phyloP scores from a whole-genome alignment of 2,797 vertebrate genomes.

The Tadarida brasiliensis region DNA sequence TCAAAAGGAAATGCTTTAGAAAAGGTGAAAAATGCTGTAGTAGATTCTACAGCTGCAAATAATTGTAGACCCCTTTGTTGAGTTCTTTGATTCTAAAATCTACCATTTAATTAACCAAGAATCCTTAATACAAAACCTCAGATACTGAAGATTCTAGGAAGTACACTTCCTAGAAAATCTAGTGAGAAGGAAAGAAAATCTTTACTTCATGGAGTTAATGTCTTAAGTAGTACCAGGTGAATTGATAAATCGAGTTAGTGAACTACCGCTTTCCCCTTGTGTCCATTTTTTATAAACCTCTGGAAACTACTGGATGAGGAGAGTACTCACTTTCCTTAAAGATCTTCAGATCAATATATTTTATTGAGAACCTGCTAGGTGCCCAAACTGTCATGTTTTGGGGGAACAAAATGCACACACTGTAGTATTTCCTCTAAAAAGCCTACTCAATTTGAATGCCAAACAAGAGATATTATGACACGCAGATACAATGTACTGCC shows the following conservation, averaged over 20 bases:
- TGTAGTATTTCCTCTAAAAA: background rate
- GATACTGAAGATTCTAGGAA: background rate
- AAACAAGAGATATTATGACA: background rate
- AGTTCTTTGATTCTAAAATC: slow-evolving; percentile 30
- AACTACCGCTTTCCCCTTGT: background rate
- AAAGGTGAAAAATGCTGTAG: background rate
- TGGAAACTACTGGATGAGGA: background rate
- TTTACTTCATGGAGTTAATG: slow-evolving; percentile 6
- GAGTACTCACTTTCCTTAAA: background rate
- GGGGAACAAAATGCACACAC: background rate
- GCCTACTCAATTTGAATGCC: background rate
- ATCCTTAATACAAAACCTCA: slow-evolving; percentile 2
- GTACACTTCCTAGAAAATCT: background rate
- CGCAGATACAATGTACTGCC: too few species aligned
- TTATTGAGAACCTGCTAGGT: background rate
- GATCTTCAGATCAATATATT: background rate
- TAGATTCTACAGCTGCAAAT: background rate
- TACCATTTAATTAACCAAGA: background rate
- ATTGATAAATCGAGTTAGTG: background rate
- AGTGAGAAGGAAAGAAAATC: background rate
- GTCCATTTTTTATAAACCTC: background rate
- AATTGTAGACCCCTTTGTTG: background rate
- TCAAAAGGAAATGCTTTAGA: background rate
- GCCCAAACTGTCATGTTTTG: background rate
- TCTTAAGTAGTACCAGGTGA: background rate